Evolutionary conservation across 2,797 vertebrate species (phyloP), one percentile per base, ranked within the genome.

Genomic region (Dallia pectoralis): DNA sequence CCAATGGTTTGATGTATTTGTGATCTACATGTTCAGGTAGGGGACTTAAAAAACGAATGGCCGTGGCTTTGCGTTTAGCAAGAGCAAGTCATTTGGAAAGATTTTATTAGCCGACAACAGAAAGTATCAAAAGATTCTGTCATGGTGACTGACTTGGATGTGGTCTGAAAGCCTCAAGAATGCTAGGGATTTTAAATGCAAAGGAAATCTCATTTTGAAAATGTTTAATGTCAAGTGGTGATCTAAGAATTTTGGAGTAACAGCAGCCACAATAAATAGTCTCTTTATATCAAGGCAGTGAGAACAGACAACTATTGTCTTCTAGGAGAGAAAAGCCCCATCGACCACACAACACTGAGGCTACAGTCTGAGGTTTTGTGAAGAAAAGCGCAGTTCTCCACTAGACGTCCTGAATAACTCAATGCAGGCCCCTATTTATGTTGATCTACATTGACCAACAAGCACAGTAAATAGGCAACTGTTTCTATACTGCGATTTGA

Each of bases 91-190:
- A 9, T 40, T 9, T 40, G 29, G 1, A 40, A 69, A 82, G 22
- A 44, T 84, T 79, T 78, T 79, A 80, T 63, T 30, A 18, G 16
- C 11, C 3, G 22, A 1, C 30, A n/a, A 22, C 9, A 33, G 33
- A 33, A 36, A 16, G 7, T 69, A 81, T 80, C 56, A 67, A 75
- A 22, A 11, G 77, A 64, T 47, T 30, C 79, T 84, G 79, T 82
- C 84, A 87, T 78, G 81, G 82, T 63, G 85, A 88, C 84, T 27
- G 68, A 73, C 71, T 2, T 62, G 59, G n/a, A 67, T 68, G 48
- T 36, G 67, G 73, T 44, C 4, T 56, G n/a, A 19, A 56, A 53
- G 71, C 62, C 76, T 77, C 61, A 63, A 16, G 25, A 36, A 77
- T 66, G 85, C 81, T 70, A 75, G 53, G 78, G 78, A 69, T 81